Conservation (phyloP, 2,888 invertebrate genomes). For the Thalpophila matura region DNA sequence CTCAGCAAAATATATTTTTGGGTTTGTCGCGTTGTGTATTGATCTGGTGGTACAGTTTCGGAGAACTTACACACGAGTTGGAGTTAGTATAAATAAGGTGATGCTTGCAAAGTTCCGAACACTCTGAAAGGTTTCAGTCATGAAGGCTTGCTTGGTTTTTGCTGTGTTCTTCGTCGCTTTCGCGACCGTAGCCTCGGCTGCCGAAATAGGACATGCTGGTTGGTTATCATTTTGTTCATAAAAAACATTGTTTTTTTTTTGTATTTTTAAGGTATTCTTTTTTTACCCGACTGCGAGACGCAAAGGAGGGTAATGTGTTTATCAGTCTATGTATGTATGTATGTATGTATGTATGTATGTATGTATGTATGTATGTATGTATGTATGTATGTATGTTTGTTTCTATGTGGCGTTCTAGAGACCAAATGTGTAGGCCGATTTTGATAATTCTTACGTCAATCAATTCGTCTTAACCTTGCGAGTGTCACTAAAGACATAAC, state of each 20-base stretch:
- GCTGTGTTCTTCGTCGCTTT: constrained; percentile 64
- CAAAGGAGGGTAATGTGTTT: too few relatives aligned
- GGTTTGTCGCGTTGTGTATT: constrained; percentile 40
- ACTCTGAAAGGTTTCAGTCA: constrained; percentile 66
- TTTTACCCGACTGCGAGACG: too few relatives aligned
- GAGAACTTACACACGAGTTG: constrained; percentile 57
- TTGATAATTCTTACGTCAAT: too few relatives aligned
- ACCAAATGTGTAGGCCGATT: too few relatives aligned
- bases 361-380: too few relatives aligned
- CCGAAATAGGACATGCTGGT: constrained; percentile 33
- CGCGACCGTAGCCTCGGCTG: constrained; percentile 49
- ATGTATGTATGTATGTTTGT: too few relatives aligned
- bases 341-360: too few relatives aligned
- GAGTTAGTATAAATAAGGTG: constrained; percentile 74
- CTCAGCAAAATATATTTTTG: constrained; percentile 25
- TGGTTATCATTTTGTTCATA: constrained; percentile 1
- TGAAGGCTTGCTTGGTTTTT: constrained; percentile 73
- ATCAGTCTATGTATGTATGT: too few relatives aligned
- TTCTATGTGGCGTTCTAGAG: too few relatives aligned
- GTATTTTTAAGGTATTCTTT: not conserved
- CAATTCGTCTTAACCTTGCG: too few relatives aligned
- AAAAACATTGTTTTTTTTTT: not conserved
- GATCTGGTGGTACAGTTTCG: constrained; percentile 48
- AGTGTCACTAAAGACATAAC: too few relatives aligned
- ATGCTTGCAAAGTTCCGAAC: constrained; percentile 62